phyloP scores from a whole-genome alignment of 2,113 vertebrate species.

The Oreochromis niloticus region DNA sequence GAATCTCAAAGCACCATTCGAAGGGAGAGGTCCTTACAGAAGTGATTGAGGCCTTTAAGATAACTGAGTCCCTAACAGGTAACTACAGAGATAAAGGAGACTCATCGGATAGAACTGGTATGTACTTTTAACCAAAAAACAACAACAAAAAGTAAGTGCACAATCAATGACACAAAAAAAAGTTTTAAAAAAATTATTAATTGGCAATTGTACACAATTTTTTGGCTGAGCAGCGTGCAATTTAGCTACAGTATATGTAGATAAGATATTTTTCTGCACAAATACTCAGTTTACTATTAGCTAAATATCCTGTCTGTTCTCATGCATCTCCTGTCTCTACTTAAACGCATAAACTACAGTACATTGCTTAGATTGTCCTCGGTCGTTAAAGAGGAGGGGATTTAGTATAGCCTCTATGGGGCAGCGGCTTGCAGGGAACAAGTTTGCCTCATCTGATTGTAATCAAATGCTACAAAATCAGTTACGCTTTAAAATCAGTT shows the following conservation, averaged over 20 bases:
- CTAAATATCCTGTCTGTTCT: constrained; percentile 24
- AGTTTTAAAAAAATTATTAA: constrained; percentile 15
- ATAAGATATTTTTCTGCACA: neutral
- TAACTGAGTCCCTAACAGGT: constrained; percentile 83
- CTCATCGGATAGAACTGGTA: constrained; percentile 43
- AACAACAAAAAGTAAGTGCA: constrained; percentile 51
- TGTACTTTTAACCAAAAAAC: constrained; percentile 9
- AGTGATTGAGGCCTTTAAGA: constrained; percentile 83
- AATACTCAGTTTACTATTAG: constrained; percentile 13
- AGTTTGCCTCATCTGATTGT: constrained; percentile 43
- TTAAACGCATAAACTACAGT: constrained; percentile 36
- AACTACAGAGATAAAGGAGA: constrained; percentile 43
- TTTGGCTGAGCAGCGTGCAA: constrained; percentile 55
- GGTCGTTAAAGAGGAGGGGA: constrained; percentile 23
- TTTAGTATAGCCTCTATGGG: constrained; percentile 24
- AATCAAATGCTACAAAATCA: constrained; percentile 41
- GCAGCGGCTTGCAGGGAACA: constrained; percentile 4
- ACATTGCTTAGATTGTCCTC: constrained; percentile 57
- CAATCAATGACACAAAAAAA: constrained; percentile 58
- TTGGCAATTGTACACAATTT: constrained; percentile 51
- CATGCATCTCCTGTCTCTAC: constrained; percentile 28
- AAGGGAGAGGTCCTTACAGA: constrained; percentile 76
- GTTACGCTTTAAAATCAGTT: neutral
- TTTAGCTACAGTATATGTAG: constrained; percentile 48
- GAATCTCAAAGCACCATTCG: constrained; percentile 95